Percentiles rank a stretch among this genome's conserved stretches.
Conservation (phyloP, 2,888 invertebrate species). For the Adineta ricciae region DNA sequence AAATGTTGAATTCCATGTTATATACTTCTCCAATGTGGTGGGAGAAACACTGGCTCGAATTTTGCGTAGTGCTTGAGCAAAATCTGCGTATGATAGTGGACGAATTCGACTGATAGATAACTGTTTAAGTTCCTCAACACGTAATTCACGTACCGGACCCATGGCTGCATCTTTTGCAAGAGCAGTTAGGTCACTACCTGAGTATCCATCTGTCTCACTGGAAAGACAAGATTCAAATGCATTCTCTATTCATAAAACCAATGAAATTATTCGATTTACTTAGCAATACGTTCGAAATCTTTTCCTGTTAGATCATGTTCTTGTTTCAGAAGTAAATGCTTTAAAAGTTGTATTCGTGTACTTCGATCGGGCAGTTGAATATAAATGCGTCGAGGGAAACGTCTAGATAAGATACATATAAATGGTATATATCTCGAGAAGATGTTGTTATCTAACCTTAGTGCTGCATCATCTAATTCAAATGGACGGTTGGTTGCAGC, state of each 20-base stretch:
- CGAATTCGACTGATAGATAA: constrained; percentile 23
- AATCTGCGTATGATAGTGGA: constrained; percentile 25
- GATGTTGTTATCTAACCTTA: constrained; percentile 55
- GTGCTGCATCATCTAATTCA: constrained; percentile 88
- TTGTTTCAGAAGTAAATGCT: constrained; percentile 69
- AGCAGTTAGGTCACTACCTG: constrained; percentile 87
- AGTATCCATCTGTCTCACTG: constrained; percentile 76
- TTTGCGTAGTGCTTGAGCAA: constrained; percentile 20
- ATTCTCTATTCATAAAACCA: constrained; percentile 1
- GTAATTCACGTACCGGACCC: constrained; percentile 72
- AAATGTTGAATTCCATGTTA: constrained; percentile 29
- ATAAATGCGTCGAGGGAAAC: constrained; percentile 91
- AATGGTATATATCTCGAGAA: not conserved
- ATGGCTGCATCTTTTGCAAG: constrained; percentile 92
- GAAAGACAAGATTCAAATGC: constrained; percentile 1
- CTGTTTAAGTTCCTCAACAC: constrained; percentile 29
- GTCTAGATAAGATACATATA: constrained; percentile 51
- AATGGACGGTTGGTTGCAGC: constrained; percentile 97
- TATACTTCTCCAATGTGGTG: constrained; percentile 25
- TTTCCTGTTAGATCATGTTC: constrained; percentile 61
- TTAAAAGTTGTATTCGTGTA: constrained; percentile 67
- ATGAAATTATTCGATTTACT: constrained; percentile 37
- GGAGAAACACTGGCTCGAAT: constrained; percentile 24
- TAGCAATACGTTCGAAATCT: constrained; percentile 68
- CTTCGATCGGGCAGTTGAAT: constrained; percentile 77